phyloP scores from a whole-genome alignment of 2,113 vertebrate genomes.

The Cavia porcellus region DNA sequence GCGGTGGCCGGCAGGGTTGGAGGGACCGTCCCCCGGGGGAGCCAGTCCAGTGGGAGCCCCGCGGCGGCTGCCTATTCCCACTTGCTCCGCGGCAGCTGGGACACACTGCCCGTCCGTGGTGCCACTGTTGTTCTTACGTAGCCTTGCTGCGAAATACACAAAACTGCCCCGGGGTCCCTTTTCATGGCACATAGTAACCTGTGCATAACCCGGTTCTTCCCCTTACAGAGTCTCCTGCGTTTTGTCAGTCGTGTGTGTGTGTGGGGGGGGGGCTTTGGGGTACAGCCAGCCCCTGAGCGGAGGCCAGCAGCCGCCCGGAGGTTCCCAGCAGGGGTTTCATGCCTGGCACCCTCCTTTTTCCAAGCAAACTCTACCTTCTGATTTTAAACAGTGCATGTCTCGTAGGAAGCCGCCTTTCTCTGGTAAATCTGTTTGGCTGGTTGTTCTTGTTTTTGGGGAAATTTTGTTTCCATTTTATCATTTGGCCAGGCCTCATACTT shows the following conservation, averaged over 20 bases:
- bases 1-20: background rate
- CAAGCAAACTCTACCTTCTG: background rate
- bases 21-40: background rate
- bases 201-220: background rate
- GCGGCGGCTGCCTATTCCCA: too few species aligned
- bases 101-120: background rate
- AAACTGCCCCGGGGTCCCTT: background rate
- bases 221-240: background rate
- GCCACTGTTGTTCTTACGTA: background rate
- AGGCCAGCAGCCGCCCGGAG: background rate
- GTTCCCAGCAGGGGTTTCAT: accelerated
- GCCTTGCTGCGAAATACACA: background rate
- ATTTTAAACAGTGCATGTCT: background rate
- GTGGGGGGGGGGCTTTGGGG: too few species aligned
- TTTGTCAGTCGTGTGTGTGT: too few species aligned
- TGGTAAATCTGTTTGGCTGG: background rate
- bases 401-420: background rate
- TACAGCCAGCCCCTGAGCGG: background rate
- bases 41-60: background rate
- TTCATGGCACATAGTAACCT: background rate
- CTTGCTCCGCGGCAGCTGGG: background rate
- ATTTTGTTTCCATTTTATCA: background rate
- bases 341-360: background rate
- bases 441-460: background rate
- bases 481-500: background rate